Evolutionary conservation across 2,888 invertebrate genomes (phyloP), one percentile per base, ranked within the genome.

Genomic region (Drosophila diplacantha): DNA sequence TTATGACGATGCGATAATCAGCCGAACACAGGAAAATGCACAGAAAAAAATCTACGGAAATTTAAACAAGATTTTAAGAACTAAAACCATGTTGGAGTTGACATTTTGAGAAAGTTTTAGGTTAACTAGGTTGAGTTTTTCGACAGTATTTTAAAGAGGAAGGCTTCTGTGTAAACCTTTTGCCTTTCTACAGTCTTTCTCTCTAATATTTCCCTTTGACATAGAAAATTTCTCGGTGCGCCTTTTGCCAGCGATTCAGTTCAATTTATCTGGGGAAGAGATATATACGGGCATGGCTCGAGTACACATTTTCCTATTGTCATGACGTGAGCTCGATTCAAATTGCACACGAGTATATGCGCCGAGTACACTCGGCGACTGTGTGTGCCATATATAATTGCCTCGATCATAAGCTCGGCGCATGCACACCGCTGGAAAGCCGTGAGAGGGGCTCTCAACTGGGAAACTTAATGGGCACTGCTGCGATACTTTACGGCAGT

Each of bases 261-360:
- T 72, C 69, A 61, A 64, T 68, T 73, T 68, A 72, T 73, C 63
- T 66, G 70, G 47, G 61, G 31, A 59, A 29, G 20, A 54, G 64
- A 75, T 54, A 53, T 24, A 29, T 52, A 60, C 61, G 60, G 74
- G 37, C 38, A 43, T 31, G 37, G 49, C 16, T 55, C 29, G 60
- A 38, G 35, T 43, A 67, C 32, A 52, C 46, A 52, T 52, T 63
- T 66, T 61, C 18, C 62, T 56, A 69, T 69, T 69, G 68, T 67
- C 67, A 73, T 80, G 81, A 77, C 81, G 67, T 71, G 75, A 69
- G 63, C 81, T 62, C 75, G 77, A 75, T 75, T 81, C 61, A 77
- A 81, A 71, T 73, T 58, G 63, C 58, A 71, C 68, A 58, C 53
- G 58, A 37, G 32, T 54, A 39, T 26, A 44, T 20, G 47, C 35